phyloP scores from a whole-genome alignment of 2,888 invertebrate genomes.

The Agonopterix subpropinquella region DNA sequence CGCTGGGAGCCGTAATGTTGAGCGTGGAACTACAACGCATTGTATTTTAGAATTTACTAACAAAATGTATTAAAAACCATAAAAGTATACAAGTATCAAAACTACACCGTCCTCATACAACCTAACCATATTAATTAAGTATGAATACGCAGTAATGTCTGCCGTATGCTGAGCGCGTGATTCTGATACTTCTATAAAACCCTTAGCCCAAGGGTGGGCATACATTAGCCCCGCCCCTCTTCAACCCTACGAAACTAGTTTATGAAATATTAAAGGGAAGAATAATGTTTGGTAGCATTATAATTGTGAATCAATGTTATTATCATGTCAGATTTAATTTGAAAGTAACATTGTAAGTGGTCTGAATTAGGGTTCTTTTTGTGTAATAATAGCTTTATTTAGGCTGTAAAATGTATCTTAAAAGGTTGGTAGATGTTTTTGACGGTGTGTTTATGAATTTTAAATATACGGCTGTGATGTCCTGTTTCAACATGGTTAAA shows the following conservation, averaged over 20 bases:
- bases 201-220: constrained; percentile 35
- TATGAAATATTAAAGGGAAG: constrained; percentile 59
- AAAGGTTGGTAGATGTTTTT: too few relatives aligned
- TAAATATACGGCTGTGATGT: too few relatives aligned
- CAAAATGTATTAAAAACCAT: too few relatives aligned
- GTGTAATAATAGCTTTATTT: too few relatives aligned
- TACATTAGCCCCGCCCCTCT: constrained; percentile 51
- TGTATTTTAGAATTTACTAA: too few relatives aligned
- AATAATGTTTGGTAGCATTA: constrained; percentile 47
- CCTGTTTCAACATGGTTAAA: too few relatives aligned
- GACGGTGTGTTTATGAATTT: too few relatives aligned
- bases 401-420: too few relatives aligned
- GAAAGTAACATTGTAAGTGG: constrained; percentile 47
- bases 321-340: constrained; percentile 67
- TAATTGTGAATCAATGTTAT: constrained; percentile 67
- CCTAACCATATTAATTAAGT: constrained; percentile 63
- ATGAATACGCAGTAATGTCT: constrained; percentile 68
- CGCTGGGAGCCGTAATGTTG: too few relatives aligned
- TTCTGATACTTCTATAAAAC: constrained; percentile 40
- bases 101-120: constrained; percentile 21
- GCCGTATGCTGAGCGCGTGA: constrained; percentile 63
- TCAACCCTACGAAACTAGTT: constrained; percentile 43
- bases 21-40: too few relatives aligned
- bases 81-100: constrained; percentile 39
- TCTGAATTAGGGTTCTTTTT: constrained; percentile 30